Percentiles rank a stretch among this genome's conserved stretches.
These are phyloP conservation scores for Callinectes sapidus DNA, from an alignment of 2,888 invertebrate genomes.

Conservation along the genomic window DNA sequence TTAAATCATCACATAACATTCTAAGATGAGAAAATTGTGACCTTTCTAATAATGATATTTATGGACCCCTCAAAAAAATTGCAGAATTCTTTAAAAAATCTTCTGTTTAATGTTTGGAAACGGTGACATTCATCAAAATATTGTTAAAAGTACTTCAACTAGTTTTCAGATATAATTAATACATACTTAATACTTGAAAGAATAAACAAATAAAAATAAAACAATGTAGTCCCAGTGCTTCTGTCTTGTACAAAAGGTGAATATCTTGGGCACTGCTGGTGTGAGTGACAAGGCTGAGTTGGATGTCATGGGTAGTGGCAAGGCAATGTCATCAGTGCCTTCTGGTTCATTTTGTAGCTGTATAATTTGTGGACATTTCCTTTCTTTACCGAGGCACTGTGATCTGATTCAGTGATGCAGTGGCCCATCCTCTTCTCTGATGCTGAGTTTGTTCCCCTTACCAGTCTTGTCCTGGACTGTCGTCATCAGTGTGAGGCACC, in stretches of 20 bases:
- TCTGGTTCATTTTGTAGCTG: slow-evolving; percentile 32
- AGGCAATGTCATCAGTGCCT: slow-evolving; percentile 36
- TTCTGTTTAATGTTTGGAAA: too few relatives aligned
- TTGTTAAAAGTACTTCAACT: too few relatives aligned
- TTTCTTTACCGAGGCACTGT: slow-evolving; percentile 8
- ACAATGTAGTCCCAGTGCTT: background rate
- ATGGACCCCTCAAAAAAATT: background rate
- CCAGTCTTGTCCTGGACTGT: background rate
- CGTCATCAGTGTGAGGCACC: slow-evolving; percentile 4
- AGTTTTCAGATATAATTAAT: too few relatives aligned
- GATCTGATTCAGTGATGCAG: background rate
- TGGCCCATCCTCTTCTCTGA: background rate
- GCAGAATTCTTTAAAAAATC: too few relatives aligned
- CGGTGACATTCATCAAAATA: too few relatives aligned
- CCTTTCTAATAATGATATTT: too few relatives aligned
- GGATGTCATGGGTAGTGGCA: background rate
- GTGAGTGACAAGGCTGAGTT: background rate
- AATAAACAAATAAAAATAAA: background rate
- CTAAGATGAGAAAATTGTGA: too few relatives aligned
- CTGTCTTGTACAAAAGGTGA: background rate
- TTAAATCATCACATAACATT: background rate
- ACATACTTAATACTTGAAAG: too few relatives aligned
- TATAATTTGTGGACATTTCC: slow-evolving; percentile 36
- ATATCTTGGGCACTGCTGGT: background rate
- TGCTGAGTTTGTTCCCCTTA: background rate